phyloP scores from a whole-genome alignment of 2,113 vertebrate genomes.

The Python bivittatus region DNA sequence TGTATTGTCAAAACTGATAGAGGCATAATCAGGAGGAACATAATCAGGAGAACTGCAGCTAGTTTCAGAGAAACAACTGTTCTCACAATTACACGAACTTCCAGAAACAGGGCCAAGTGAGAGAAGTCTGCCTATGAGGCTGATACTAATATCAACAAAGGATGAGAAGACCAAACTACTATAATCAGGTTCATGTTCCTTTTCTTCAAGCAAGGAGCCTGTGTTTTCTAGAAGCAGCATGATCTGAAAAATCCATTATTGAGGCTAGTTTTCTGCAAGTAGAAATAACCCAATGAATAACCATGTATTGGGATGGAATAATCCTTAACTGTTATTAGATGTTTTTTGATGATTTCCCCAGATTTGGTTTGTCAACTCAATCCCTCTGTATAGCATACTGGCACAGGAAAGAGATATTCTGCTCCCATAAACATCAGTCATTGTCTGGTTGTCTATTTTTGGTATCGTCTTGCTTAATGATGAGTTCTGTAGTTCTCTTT shows the following conservation, averaged over 20 bases:
- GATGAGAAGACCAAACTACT: background rate
- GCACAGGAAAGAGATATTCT: background rate
- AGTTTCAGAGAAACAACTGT: background rate
- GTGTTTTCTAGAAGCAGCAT: background rate
- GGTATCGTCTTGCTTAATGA: background rate
- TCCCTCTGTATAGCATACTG: background rate
- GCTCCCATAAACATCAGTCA: background rate
- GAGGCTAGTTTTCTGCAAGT: background rate
- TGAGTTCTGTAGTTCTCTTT: background rate
- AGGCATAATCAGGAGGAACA: background rate
- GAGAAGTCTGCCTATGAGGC: background rate
- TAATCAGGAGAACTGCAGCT: background rate
- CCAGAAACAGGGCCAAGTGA: background rate
- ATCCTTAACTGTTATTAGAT: background rate
- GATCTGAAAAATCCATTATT: background rate
- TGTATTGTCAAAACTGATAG: background rate
- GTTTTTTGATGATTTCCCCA: background rate
- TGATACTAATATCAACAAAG: background rate
- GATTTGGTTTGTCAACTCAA: background rate
- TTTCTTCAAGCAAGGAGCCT: background rate
- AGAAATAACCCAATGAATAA: background rate
- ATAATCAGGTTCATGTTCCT: background rate
- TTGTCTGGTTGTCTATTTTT: background rate
- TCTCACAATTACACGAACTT: background rate
- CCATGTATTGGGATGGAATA: background rate